Conservation (phyloP, 2,888 invertebrate species). For the Latheticus oryzae region DNA sequence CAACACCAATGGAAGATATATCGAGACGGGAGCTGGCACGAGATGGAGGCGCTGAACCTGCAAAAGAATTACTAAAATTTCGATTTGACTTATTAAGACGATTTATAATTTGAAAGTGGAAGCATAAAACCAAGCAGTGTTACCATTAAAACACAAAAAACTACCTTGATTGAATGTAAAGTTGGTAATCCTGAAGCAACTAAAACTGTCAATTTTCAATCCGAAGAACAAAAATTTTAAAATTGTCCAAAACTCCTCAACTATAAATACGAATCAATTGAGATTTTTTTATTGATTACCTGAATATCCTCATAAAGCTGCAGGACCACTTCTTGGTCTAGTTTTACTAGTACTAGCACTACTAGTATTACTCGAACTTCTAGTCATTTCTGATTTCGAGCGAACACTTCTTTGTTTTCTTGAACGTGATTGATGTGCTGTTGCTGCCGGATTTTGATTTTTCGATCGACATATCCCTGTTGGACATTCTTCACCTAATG, state of each 20-base stretch:
- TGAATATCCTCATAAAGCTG: slow-evolving; percentile 70
- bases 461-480: slow-evolving; percentile 76
- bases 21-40: slow-evolving; percentile 79
- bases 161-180: no score
- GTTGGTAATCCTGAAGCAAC: no score
- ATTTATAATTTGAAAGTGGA: no score
- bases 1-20: slow-evolving; percentile 72
- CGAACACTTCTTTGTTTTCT: slow-evolving; percentile 53
- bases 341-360: slow-evolving; percentile 54
- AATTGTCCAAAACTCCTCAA: no score
- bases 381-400: slow-evolving; percentile 58
- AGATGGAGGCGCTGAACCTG: slow-evolving; percentile 79
- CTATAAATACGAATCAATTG: no score
- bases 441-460: slow-evolving; percentile 44
- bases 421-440: slow-evolving; percentile 45
- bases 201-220: no score
- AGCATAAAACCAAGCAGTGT: no score
- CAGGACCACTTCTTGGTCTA: slow-evolving; percentile 81
- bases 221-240: no score
- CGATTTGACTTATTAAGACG: no score
- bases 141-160: no score
- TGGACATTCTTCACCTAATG: slow-evolving; percentile 86
- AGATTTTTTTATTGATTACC: no score
- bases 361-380: slow-evolving; percentile 60
- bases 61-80: no score